A percentile compares a stretch with the other conserved stretches of the same genome.
Conservation (phyloP, 2,113 vertebrate genomes). For the Sporophila hypoxantha region DNA sequence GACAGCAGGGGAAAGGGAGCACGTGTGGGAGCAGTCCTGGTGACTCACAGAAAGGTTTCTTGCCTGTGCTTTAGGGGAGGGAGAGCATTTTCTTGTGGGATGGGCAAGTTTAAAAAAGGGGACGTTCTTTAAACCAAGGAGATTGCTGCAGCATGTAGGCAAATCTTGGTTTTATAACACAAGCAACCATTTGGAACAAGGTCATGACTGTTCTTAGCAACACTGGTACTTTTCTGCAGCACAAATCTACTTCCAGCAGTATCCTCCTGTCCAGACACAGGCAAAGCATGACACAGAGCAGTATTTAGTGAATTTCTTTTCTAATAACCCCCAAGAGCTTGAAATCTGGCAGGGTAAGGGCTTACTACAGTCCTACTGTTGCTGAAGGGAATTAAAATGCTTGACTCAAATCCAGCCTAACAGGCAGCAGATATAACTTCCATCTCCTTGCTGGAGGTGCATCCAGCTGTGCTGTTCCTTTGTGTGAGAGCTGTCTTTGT, state of each 20-base stretch:
- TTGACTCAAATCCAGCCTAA: background rate
- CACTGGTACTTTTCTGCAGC: background rate
- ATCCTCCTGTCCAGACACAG: background rate
- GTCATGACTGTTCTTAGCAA: background rate
- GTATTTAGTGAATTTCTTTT: background rate
- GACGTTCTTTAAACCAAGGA: background rate
- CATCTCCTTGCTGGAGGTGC: background rate
- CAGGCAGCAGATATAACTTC: background rate
- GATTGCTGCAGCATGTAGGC: background rate
- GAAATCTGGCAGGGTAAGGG: background rate
- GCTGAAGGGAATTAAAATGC: background rate
- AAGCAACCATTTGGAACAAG: background rate
- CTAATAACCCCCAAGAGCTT: background rate
- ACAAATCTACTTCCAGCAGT: background rate
- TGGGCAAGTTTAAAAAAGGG: background rate
- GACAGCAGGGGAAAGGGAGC: background rate
- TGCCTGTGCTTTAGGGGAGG: background rate
- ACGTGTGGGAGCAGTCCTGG: rapidly evolving
- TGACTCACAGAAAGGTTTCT: background rate
- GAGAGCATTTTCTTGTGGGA: background rate
- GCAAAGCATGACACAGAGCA: background rate
- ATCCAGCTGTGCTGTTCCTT: background rate
- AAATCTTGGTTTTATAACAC: background rate
- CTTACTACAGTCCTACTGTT: background rate
- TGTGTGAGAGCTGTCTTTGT: background rate